Evolutionary conservation across 2,113 vertebrate species (phyloP).

Genomic region (Arizona elegans): DNA sequence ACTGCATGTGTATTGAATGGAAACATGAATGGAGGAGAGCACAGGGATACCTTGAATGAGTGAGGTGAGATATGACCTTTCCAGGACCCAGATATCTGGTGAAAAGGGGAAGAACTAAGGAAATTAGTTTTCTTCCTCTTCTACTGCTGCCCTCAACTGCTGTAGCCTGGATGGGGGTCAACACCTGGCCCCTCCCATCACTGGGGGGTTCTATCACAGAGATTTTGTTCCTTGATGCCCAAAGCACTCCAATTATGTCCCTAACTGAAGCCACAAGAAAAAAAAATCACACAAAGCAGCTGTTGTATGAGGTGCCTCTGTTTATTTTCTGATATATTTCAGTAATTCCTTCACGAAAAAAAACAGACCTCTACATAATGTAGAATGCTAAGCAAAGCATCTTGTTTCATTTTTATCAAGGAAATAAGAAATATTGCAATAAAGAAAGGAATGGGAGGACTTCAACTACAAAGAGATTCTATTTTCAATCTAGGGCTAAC

Average conservation of each 20-base stretch:
- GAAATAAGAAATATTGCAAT: not conserved
- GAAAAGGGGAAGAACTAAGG: not conserved
- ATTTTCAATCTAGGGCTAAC: not conserved
- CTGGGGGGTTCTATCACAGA: not conserved
- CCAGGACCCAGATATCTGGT: not conserved
- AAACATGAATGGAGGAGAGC: not conserved
- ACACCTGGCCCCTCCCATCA: not conserved
- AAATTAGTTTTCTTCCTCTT: not conserved
- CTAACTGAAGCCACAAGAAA: not conserved
- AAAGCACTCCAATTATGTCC: not conserved
- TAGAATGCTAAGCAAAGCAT: not conserved
- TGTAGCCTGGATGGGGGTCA: not conserved
- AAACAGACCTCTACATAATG: not conserved
- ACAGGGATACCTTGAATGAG: not conserved
- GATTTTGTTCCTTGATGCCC: not conserved
- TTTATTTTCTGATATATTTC: not conserved
- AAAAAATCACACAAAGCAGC: not conserved
- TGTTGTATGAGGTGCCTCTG: not conserved
- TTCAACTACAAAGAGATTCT: not conserved
- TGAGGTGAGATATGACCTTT: not conserved
- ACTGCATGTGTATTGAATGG: not conserved
- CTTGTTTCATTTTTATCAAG: not conserved
- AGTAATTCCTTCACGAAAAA: not conserved
- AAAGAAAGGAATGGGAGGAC: not conserved
- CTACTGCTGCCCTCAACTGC: not conserved